These are phyloP conservation scores for Arrhamphus sclerolepis DNA, from an alignment of 2,797 vertebrate genomes.

Conservation along the genomic window DNA sequence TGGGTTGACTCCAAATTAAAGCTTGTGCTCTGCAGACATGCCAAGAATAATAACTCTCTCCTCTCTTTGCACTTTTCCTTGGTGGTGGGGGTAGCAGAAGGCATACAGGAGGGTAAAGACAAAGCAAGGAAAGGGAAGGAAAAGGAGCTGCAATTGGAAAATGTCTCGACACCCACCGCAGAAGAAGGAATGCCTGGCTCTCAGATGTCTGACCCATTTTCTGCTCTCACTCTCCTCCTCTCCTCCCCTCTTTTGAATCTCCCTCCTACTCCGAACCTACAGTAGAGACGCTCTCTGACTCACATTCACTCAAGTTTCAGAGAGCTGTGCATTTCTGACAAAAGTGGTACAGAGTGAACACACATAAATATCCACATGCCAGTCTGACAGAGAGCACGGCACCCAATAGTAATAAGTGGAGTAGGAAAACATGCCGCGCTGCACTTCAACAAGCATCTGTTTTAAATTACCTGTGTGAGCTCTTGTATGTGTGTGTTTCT, in stretches of 20 bases:
- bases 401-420: background rate
- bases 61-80: constrained; percentile 56
- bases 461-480: constrained; percentile 25
- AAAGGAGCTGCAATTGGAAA: constrained; percentile 50
- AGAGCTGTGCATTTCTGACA: background rate
- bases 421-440: background rate
- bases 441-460: constrained; percentile 4
- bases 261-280: constrained; percentile 54
- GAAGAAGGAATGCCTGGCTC: constrained; percentile 57
- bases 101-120: constrained; percentile 9
- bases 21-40: constrained; percentile 64
- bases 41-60: constrained; percentile 76
- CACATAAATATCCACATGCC: background rate
- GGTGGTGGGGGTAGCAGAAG: background rate
- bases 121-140: constrained; percentile 20
- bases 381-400: background rate
- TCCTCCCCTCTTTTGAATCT: constrained; percentile 28
- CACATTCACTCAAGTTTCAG: constrained; percentile 23
- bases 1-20: constrained; percentile 76
- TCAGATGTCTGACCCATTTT: constrained; percentile 79
- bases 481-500: constrained; percentile 8
- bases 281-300: constrained; percentile 40
- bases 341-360: constrained; percentile 4
- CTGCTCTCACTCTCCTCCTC: constrained; percentile 35
- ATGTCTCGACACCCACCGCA: constrained; percentile 59